A percentile compares a stretch with the other conserved stretches of the same genome.
Evolutionary conservation across 2,888 invertebrate species (phyloP).

Genomic region (Eumacrocentrus americanus): DNA sequence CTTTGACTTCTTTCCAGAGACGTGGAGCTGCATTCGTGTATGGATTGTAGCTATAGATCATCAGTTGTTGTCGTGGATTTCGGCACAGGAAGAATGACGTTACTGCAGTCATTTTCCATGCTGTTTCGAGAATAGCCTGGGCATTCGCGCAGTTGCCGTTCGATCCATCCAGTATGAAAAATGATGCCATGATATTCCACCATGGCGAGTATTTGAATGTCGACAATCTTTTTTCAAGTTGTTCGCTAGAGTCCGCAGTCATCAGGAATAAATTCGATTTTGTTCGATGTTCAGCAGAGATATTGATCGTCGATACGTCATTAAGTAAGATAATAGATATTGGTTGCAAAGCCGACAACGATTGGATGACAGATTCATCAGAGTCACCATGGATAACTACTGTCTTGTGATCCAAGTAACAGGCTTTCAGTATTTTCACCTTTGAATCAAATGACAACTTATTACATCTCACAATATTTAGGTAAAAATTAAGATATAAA

Average conservation of each 20-base stretch:
- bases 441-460: background rate
- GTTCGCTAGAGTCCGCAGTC: background rate
- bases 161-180: background rate
- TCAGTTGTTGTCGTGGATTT: background rate
- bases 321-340: background rate
- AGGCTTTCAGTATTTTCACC: background rate
- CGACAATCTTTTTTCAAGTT: background rate
- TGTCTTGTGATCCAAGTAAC: background rate
- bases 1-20: too few species aligned
- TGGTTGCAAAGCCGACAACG: background rate
- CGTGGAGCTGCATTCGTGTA: constrained; percentile 3
- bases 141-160: background rate
- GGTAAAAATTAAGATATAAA: too few species aligned
- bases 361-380: background rate
- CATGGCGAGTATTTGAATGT: background rate
- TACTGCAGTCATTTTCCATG: constrained; percentile 2
- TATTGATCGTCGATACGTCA: background rate
- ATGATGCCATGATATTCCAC: constrained; percentile 4
- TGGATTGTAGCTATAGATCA: constrained; percentile 2
- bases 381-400: background rate
- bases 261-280: background rate
- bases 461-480: too few species aligned
- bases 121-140: background rate
- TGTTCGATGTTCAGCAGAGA: background rate
- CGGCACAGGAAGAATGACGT: background rate